Evolutionary conservation across 2,888 invertebrate genomes (phyloP).

Genomic region (Papilio protenor): DNA sequence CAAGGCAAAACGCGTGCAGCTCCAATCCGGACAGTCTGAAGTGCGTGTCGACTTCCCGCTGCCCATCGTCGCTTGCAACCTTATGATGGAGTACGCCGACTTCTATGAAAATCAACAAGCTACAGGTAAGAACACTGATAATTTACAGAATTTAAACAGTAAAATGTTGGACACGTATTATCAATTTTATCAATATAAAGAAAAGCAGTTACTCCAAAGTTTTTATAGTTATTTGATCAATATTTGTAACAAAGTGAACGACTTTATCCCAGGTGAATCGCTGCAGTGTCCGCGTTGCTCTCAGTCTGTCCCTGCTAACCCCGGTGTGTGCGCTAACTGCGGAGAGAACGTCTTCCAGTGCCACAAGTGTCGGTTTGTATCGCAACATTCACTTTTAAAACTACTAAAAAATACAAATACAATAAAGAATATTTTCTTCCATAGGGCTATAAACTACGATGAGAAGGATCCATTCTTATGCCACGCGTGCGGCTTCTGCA

Average conservation of each 20-base stretch:
- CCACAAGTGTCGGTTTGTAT: slow-evolving; percentile 94
- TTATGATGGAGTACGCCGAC: slow-evolving; percentile 99
- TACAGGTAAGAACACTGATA: slow-evolving; percentile 82
- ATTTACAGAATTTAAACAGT: too few species aligned
- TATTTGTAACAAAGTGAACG: too few species aligned
- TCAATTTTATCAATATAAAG: too few species aligned
- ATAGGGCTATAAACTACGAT: slow-evolving; percentile 98
- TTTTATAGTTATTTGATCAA: too few species aligned
- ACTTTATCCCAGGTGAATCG: slow-evolving; percentile 86
- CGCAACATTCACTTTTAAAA: slow-evolving; percentile 3
- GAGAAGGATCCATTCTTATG: slow-evolving; percentile 99
- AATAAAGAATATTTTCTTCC: slow-evolving; percentile 42
- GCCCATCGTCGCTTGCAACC: slow-evolving; percentile 98
- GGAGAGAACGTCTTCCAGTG: slow-evolving; percentile 99
- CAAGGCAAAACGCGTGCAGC: slow-evolving; percentile 95
- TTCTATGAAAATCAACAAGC: slow-evolving; percentile 98
- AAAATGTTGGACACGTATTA: too few species aligned
- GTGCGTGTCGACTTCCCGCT: slow-evolving; percentile 98
- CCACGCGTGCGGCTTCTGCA: slow-evolving; percentile 99
- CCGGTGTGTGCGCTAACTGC: slow-evolving; percentile 98
- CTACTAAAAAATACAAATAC: not conserved
- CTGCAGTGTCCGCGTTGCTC: slow-evolving; percentile 98
- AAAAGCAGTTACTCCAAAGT: too few species aligned
- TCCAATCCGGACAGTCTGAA: slow-evolving; percentile 96
- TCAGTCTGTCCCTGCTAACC: slow-evolving; percentile 98